A percentile compares a stretch with the other conserved stretches of the same genome.
Conservation (phyloP, 2,797 vertebrate species). For the Sus cebifrons region DNA sequence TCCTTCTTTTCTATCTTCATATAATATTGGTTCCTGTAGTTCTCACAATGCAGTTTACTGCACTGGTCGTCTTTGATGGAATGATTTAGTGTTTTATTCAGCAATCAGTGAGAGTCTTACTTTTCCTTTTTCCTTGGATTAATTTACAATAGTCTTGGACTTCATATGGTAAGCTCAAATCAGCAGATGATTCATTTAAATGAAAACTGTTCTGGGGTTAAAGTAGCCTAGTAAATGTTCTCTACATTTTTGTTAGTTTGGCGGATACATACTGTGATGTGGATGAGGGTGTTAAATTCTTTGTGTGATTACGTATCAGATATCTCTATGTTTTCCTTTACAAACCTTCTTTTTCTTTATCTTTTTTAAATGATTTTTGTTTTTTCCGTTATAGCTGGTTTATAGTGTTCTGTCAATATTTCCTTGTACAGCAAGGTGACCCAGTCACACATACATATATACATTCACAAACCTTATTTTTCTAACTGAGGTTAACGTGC, state of each 20-base stretch:
- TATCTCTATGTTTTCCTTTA: background rate
- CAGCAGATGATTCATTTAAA: slow-evolving; percentile 10
- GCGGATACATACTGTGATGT: background rate
- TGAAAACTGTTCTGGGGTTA: slow-evolving; percentile 17
- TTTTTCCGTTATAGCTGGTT: too few relatives aligned
- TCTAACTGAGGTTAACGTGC: slow-evolving; percentile 25
- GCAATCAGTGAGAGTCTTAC: slow-evolving; percentile 33
- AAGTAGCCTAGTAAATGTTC: background rate
- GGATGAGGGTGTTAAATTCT: background rate
- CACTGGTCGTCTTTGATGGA: background rate
- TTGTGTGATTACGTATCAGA: background rate
- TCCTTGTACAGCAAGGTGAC: too few relatives aligned
- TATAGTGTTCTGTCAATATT: too few relatives aligned
- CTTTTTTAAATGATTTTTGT: too few relatives aligned
- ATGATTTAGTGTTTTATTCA: slow-evolving; percentile 36
- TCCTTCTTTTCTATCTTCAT: background rate
- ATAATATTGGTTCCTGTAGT: background rate
- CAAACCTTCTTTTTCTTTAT: background rate
- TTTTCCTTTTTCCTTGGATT: slow-evolving; percentile 61
- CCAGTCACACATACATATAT: too few relatives aligned
- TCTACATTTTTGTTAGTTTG: background rate
- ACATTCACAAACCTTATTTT: background rate
- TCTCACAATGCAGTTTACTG: background rate
- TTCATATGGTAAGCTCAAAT: background rate
- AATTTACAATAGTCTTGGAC: slow-evolving; percentile 49